phyloP scores from a whole-genome alignment of 2,113 vertebrate species.

The Perca schrenkii region DNA sequence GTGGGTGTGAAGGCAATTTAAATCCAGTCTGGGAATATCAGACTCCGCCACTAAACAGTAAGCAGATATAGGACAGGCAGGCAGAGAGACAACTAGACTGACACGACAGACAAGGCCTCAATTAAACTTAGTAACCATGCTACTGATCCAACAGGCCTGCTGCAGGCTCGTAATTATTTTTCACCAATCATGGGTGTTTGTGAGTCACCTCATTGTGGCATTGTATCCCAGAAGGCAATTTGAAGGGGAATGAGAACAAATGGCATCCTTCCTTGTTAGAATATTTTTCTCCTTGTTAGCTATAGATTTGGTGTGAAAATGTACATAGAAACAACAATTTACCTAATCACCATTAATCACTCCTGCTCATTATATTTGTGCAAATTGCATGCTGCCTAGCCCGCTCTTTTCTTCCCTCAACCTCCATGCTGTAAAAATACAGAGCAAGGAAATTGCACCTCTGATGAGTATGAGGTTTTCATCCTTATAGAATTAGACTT shows the following conservation, averaged over 20 bases:
- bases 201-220: slow-evolving; percentile 36
- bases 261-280: slow-evolving; percentile 44
- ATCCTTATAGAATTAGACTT: slow-evolving; percentile 66
- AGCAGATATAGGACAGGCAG: neutral
- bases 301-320: slow-evolving; percentile 39
- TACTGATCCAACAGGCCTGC: slow-evolving; percentile 50
- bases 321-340: slow-evolving; percentile 48
- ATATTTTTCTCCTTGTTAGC: slow-evolving; percentile 43
- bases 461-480: slow-evolving; percentile 69
- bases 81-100: slow-evolving; percentile 2
- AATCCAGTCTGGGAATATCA: neutral
- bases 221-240: slow-evolving; percentile 51
- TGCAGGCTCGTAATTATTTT: slow-evolving; percentile 66
- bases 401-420: neutral
- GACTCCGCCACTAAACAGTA: neutral
- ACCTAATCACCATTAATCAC: slow-evolving; percentile 57
- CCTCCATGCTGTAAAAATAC: slow-evolving; percentile 35
- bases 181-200: slow-evolving; percentile 54
- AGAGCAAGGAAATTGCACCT: slow-evolving; percentile 55
- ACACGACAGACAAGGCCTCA: slow-evolving; percentile 27
- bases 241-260: slow-evolving; percentile 61
- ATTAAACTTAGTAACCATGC: slow-evolving; percentile 55
- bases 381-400: slow-evolving; percentile 30
- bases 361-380: slow-evolving; percentile 40
- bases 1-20: neutral